Evolutionary conservation across 1,140 invertebrate genomes (phyloP), one percentile per base, ranked within the genome.

Genomic region (Watersipora subatra): DNA sequence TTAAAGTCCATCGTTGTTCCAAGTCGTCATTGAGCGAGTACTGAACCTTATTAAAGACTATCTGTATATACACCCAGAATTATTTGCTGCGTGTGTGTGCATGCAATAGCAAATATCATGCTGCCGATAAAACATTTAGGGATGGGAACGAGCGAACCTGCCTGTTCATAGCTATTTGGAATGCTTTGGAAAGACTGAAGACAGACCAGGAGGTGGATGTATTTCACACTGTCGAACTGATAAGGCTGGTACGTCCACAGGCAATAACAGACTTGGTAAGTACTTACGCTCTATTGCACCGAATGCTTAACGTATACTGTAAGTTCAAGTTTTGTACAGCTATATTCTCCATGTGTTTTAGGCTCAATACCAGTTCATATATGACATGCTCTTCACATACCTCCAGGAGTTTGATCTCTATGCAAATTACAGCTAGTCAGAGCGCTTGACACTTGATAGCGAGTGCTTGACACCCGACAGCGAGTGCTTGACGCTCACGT

Each of bases 121-220:
- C n/a, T n/a, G n/a, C n/a, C n/a, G n/a, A n/a, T n/a, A n/a, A n/a
- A n/a, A 46, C n/a, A n/a, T 72, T 34, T 67, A 82, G 81, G 74
- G 77, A 83, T 72, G 81, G 82, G 15, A 80, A 80, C 0, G 75
- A 73, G 27, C 75, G 78, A 66, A 78, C 75, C 65, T 82, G 81
- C 1, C 57, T 83, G 22, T 81, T 80, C 67, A 76, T 75, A 66
- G 76, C 76, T 2, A 69, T 79, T 19, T 76, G 75, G 66, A 68
- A 79, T 25, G 67, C 82, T 17, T 69, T 82, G 58, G 81, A 83
- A 68, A 69, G 80, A 57, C 73, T 81, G 63, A 76, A 78, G 63
- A 70, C 78, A 24, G 82, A 83, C 56, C 73, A 79, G 29, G 77
- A 81, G 68, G 75, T 83, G 7, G 80, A 83, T 64, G 78, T 83